Evolutionary conservation across 1,140 invertebrate genomes (phyloP).

Genomic region (Popillia japonica): DNA sequence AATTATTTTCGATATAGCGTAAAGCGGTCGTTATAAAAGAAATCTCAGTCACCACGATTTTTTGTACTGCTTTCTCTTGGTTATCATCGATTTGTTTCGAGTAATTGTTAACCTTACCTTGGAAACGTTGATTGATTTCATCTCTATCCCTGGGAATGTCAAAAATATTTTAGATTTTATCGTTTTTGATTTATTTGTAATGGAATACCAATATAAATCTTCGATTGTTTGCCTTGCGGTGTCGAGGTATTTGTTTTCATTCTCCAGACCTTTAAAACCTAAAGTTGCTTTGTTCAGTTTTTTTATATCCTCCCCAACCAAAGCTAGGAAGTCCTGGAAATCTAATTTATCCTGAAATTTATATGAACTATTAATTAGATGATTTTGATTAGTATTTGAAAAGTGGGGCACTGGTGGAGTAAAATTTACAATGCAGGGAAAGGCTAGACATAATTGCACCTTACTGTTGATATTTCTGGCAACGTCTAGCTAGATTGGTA

Average conservation of each 20-base stretch:
- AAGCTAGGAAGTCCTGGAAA: slow-evolving; percentile 56
- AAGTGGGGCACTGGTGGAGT: too few relatives aligned
- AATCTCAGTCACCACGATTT: slow-evolving; percentile 45
- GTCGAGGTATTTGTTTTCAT: slow-evolving; percentile 50
- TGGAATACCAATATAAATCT: slow-evolving; percentile 58
- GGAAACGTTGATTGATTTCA: slow-evolving; percentile 54
- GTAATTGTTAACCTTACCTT: slow-evolving; percentile 41
- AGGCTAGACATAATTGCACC: too few relatives aligned
- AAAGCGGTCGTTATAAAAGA: not conserved
- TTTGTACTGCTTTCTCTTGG: slow-evolving; percentile 45
- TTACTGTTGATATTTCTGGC: too few relatives aligned
- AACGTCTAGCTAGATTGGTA: too few relatives aligned
- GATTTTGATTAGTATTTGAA: too few relatives aligned
- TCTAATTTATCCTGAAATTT: slow-evolving; percentile 48
- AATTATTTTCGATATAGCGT: slow-evolving; percentile 61
- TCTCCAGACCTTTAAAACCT: slow-evolving; percentile 54
- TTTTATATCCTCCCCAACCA: slow-evolving; percentile 58
- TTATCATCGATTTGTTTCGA: slow-evolving; percentile 51
- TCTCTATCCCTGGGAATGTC: slow-evolving; percentile 44
- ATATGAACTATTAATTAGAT: too few relatives aligned
- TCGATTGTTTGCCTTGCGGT: slow-evolving; percentile 57
- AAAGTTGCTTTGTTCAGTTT: slow-evolving; percentile 58
- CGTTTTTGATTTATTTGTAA: not conserved
- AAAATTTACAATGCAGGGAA: too few relatives aligned
- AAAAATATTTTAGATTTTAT: not conserved